phyloP scores from a whole-genome alignment of 2,113 vertebrate species.

The Gorsachius goisagi region DNA sequence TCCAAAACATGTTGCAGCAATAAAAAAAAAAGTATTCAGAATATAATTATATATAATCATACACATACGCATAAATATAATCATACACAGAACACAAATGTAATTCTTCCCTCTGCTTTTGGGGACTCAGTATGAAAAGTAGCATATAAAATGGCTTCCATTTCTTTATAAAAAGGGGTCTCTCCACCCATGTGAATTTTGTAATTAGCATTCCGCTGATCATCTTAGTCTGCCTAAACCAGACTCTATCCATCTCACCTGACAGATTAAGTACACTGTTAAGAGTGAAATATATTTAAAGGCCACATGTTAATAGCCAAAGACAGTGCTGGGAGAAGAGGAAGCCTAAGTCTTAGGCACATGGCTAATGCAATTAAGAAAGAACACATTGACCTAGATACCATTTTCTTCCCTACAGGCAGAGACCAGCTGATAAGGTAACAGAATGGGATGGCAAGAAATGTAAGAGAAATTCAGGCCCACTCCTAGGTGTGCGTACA shows the following conservation, averaged over 20 bases:
- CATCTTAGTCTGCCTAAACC: conserved; percentile 19
- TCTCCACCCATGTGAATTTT: neutral
- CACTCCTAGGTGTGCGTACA: neutral
- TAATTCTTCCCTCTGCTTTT: neutral
- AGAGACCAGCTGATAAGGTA: neutral
- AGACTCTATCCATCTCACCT: neutral
- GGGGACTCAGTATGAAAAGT: neutral
- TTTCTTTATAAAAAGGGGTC: neutral
- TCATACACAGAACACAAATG: neutral
- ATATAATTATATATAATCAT: neutral
- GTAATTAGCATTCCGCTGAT: neutral
- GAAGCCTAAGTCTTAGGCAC: conserved; percentile 66
- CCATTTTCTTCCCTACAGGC: neutral
- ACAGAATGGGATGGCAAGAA: neutral
- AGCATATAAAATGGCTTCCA: neutral
- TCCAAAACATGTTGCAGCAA: neutral
- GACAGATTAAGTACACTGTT: conserved; percentile 20
- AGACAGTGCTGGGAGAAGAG: conserved; percentile 19
- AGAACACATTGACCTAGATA: conserved; percentile 72
- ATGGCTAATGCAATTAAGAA: conserved; percentile 76
- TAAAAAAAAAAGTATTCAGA: neutral
- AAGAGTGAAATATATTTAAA: conserved; percentile 43
- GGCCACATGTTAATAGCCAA: conserved; percentile 19
- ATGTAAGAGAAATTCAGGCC: neutral
- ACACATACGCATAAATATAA: no score